Percentiles rank a stretch among this genome's conserved stretches.
Evolutionary conservation across 2,797 vertebrate species (phyloP).

Genomic region (Rhadinocentrus ornatus): DNA sequence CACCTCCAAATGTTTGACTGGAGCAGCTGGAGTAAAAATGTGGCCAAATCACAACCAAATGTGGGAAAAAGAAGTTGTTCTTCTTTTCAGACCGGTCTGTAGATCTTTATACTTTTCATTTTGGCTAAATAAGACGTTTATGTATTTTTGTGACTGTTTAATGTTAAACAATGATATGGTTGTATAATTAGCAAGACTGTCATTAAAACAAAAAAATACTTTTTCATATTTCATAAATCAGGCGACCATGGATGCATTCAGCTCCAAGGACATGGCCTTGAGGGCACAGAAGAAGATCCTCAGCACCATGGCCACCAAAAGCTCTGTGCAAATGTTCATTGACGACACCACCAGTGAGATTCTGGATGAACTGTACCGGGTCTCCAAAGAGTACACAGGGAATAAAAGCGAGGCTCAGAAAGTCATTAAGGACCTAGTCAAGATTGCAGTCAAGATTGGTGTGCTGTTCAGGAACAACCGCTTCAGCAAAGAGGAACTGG

Average conservation of each 20-base stretch:
- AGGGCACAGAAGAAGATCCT: conserved; percentile 92
- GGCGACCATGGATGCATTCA: conserved; percentile 89
- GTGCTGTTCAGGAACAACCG: conserved; percentile 88
- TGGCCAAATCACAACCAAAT: neutral
- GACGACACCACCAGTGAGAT: conserved; percentile 92
- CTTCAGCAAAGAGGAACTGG: conserved; percentile 85
- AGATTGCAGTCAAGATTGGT: conserved; percentile 90
- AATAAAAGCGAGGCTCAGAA: conserved; percentile 88
- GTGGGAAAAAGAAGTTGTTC: too few species aligned
- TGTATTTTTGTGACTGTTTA: neutral
- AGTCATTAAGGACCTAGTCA: conserved; percentile 91
- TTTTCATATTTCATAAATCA: conserved; percentile 26
- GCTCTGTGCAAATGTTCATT: conserved; percentile 89
- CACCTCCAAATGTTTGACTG: neutral
- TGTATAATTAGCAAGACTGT: neutral
- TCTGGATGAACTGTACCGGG: conserved; percentile 91
- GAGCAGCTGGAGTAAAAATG: neutral
- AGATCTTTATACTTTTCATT: too few species aligned
- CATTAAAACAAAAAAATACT: neutral
- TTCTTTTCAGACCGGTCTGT: too few species aligned
- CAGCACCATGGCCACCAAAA: conserved; percentile 89
- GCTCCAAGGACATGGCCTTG: conserved; percentile 89
- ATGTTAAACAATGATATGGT: neutral
- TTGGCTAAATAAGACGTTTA: neutral
- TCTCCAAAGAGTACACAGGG: conserved; percentile 88